phyloP scores from a whole-genome alignment of 1,140 invertebrate genomes.

The Macrosteles quadrilineatus region DNA sequence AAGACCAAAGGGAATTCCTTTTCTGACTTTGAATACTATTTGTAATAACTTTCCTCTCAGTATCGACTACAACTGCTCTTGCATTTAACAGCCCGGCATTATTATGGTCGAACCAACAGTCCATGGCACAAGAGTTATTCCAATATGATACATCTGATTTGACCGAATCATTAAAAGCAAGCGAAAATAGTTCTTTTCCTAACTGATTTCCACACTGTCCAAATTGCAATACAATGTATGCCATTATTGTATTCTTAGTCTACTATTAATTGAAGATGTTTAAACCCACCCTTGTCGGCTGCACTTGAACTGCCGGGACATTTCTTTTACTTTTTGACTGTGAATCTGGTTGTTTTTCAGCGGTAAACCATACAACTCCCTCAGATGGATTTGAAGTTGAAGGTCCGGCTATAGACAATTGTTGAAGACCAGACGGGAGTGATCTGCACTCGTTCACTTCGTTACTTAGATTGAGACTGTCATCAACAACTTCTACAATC shows the following conservation, averaged over 20 bases:
- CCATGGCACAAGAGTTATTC: constrained; percentile 41
- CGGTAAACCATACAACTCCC: too few species aligned
- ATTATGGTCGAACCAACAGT: constrained; percentile 54
- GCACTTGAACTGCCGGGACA: too few species aligned
- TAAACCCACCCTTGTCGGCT: constrained; percentile 2
- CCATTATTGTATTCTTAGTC: constrained; percentile 28
- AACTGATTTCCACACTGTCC: constrained; percentile 63
- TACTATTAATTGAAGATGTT: too few species aligned
- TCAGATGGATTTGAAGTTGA: too few species aligned
- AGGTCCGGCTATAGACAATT: too few species aligned
- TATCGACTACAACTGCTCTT: constrained; percentile 55
- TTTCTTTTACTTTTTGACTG: too few species aligned
- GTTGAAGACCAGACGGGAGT: too few species aligned
- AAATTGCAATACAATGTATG: constrained; percentile 50
- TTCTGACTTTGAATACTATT: constrained; percentile 40
- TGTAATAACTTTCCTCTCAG: constrained; percentile 55
- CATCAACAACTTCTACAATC: too few species aligned
- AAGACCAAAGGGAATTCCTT: constrained; percentile 46
- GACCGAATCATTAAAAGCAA: constrained; percentile 50
- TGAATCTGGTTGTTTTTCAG: too few species aligned
- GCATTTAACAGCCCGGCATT: constrained; percentile 45
- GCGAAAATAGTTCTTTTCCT: constrained; percentile 52
- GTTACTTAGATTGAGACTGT: too few species aligned
- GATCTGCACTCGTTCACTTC: too few species aligned
- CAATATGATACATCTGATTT: constrained; percentile 47